Evolutionary conservation across 1,140 invertebrate species (phyloP), one percentile per base, ranked within the genome.

Genomic region (Heliconius himera): DNA sequence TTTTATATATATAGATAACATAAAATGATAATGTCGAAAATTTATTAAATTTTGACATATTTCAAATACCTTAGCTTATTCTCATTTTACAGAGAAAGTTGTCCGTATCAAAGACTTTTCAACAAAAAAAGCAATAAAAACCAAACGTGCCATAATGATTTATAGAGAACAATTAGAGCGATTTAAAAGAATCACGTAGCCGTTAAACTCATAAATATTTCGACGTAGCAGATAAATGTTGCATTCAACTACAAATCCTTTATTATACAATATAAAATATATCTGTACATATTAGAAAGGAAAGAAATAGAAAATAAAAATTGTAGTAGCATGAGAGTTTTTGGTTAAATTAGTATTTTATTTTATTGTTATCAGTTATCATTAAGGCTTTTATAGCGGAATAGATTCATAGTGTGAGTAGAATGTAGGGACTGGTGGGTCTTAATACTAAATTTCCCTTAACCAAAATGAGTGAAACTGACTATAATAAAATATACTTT

Each of bases 171-270:
- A 80, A 80, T 80, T 80, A 80, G 74, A 70, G 70, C 74, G 71
- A 73, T 80, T 80, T 77, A 77, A 73, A 49, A 77, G 71, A 76
- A 80, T 77, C 79, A 80, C 79, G 74, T 80, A 76, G 71, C 74
- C 74, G 70, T 80, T 80, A 76, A 29, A 72, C 29, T 76, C 74
- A 71, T 77, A 80, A 77, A 76, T 80, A 77, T 79, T 71, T 76
- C 78, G 46, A 54, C 66, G 54, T 72, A 72, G 70, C 9, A 41
- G 36, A 72, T 72, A 70, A 70, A 29, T 36, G 70, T 70, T 36
- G 29, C 70, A 70, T 33, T 70, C 6, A 36, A 38, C 18, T 20
- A 72, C 60, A 66, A 29, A 29, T 66, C 9, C 9, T 13, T 66
- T 66, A 29, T 16, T 16, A 66, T 1, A 56, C n/a, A n/a, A 56